Evolutionary conservation across 53 echinoderm and acorn worm species (phyloP).

Genomic region (Patiria pectinifera): DNA sequence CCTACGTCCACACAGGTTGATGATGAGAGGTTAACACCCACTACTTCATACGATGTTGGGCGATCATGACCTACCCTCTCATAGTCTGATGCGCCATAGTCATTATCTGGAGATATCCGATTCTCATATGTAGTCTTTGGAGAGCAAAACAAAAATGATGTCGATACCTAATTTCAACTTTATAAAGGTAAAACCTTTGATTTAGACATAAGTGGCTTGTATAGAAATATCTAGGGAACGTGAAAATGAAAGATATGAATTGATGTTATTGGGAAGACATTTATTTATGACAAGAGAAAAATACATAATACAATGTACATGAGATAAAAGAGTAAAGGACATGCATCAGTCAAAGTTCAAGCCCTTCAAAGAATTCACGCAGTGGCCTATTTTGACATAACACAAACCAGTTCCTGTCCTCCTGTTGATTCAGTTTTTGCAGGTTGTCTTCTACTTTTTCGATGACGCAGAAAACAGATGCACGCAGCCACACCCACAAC

Average conservation of each 20-base stretch:
- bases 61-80: not conserved
- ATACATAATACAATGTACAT: too few relatives aligned
- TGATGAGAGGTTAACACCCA: not conserved
- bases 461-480: not conserved
- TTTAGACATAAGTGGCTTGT: too few relatives aligned
- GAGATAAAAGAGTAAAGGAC: too few relatives aligned
- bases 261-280: too few relatives aligned
- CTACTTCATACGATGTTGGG: not conserved
- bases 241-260: too few relatives aligned
- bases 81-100: not conserved
- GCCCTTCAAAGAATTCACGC: too few relatives aligned
- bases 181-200: too few relatives aligned
- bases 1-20: conserved; percentile 38
- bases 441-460: not conserved
- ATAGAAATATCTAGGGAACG: too few relatives aligned
- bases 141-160: not conserved
- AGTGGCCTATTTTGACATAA: too few relatives aligned
- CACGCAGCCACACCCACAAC: not conserved
- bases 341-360: too few relatives aligned
- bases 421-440: not conserved
- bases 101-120: not conserved
- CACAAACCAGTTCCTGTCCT: not conserved
- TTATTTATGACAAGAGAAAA: too few relatives aligned
- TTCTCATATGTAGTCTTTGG: not conserved
- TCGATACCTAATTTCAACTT: too few relatives aligned